Evolutionary conservation across 2,888 invertebrate genomes (phyloP), one percentile per base, ranked within the genome.

Genomic region (Ichneumoninae sp.): DNA sequence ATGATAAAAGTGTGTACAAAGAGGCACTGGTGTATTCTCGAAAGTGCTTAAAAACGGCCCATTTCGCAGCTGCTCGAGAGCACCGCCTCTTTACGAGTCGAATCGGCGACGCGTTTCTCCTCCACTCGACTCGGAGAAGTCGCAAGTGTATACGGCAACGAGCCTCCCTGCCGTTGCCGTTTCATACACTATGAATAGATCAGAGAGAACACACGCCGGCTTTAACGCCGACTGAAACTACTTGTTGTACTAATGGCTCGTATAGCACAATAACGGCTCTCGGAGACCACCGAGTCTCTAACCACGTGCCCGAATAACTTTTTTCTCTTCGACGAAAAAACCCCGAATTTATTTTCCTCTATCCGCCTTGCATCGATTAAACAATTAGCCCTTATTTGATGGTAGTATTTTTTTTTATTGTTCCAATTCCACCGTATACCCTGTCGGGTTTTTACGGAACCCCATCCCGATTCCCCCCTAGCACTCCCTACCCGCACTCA

Each of bases 181-280:
- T 66, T 70, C 50, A 71, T 84, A 86, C 86, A 89, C 92, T 91
- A 90, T 90, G 90, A 91, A 92, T 92, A 92, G 91, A 92, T 90
- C 89, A 86, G 87, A 90, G 88, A 79, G 82, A 84, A 80, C 84
- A 77, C 74, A 81, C 52, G 78, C 71, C 75, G 85, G 80, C 80
- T 80, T 71, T 77, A 74, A 78, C 77, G 62, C 66, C 66, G 84
- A 78, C 78, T 66, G 70, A 60, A 79, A 81, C 81, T 84, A 84
- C 84, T 84, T 81, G 84, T 81, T 79, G 78, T 78, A 57, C 78
- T 75, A 84, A 84, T 84, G 81, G 82, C 84, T 75, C 75, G 81
- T 84, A 47, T 16, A 65, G 54, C 60, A 26, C 62, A 62, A 68
- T 52, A 71, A 71, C 50, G 40, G 26, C 77, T 78, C 81, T 81